Evolutionary conservation across 2,113 vertebrate species (phyloP).

Genomic region (Oreochromis spilurus): DNA sequence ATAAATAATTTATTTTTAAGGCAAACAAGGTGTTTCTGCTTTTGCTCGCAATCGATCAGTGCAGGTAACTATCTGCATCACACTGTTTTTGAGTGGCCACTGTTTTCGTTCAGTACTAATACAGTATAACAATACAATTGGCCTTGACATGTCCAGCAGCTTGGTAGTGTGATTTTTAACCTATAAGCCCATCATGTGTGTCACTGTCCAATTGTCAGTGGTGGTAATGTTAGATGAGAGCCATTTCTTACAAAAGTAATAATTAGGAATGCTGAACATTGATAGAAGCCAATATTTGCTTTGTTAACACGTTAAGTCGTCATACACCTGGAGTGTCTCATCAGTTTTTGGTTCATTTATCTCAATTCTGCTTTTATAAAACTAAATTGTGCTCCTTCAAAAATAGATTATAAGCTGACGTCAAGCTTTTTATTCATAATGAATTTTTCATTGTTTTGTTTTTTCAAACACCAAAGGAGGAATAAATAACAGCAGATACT

Average conservation of each 20-base stretch:
- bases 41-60: background rate
- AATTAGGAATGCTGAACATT: background rate
- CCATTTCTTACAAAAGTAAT: background rate
- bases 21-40: background rate
- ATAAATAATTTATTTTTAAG: background rate
- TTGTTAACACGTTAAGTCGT: background rate
- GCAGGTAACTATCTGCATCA: background rate
- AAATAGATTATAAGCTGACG: background rate
- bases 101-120: background rate
- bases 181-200: background rate
- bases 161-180: background rate
- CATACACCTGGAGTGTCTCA: background rate
- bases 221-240: background rate
- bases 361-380: background rate
- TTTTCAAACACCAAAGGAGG: background rate
- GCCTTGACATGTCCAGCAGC: background rate
- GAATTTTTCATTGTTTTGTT: background rate
- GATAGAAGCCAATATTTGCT: background rate
- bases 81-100: background rate
- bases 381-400: background rate
- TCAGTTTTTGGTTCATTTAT: background rate
- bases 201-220: background rate
- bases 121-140: background rate
- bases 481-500: background rate
- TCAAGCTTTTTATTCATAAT: background rate